phyloP scores from a whole-genome alignment of 1,140 invertebrate genomes.

The Pseudomyrmex cubaensis region DNA sequence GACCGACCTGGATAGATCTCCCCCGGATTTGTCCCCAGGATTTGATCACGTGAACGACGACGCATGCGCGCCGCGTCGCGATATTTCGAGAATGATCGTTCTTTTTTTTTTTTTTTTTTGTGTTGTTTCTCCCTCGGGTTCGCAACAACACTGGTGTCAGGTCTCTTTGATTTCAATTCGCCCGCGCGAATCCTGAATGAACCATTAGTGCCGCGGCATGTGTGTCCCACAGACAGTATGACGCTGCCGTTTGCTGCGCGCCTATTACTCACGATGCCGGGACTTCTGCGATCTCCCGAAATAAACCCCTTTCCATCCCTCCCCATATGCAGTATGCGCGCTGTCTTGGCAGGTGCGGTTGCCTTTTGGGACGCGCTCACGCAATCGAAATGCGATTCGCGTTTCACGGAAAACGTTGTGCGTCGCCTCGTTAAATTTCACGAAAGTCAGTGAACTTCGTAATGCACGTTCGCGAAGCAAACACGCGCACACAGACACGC shows the following conservation, averaged over 20 bases:
- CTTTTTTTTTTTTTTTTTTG: too few relatives aligned
- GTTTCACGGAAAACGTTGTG: constrained; percentile 64
- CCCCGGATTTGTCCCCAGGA: too few relatives aligned
- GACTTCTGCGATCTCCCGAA: constrained; percentile 55
- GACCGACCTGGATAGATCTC: too few relatives aligned
- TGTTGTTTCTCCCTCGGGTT: not conserved
- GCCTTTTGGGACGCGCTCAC: constrained; percentile 50
- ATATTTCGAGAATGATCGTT: too few relatives aligned
- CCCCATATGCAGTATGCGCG: constrained; percentile 3
- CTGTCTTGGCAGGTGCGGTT: constrained; percentile 48
- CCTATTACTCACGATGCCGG: not conserved
- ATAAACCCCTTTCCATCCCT: constrained; percentile 51
- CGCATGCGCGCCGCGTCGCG: too few relatives aligned
- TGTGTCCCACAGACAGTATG: constrained; percentile 69
- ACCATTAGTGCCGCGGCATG: constrained; percentile 68
- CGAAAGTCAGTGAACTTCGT: not conserved
- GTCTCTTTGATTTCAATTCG: constrained; percentile 65
- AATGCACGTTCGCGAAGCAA: too few relatives aligned
- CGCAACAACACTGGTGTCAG: constrained; percentile 27
- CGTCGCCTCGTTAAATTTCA: constrained; percentile 39
- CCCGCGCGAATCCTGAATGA: constrained; percentile 62
- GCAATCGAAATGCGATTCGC: constrained; percentile 61
- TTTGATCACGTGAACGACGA: too few relatives aligned
- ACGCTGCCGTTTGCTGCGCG: constrained; percentile 52
- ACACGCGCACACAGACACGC: too few relatives aligned